Conservation (phyloP, 1,140 invertebrate species). For the Mactra quadrangularis region DNA sequence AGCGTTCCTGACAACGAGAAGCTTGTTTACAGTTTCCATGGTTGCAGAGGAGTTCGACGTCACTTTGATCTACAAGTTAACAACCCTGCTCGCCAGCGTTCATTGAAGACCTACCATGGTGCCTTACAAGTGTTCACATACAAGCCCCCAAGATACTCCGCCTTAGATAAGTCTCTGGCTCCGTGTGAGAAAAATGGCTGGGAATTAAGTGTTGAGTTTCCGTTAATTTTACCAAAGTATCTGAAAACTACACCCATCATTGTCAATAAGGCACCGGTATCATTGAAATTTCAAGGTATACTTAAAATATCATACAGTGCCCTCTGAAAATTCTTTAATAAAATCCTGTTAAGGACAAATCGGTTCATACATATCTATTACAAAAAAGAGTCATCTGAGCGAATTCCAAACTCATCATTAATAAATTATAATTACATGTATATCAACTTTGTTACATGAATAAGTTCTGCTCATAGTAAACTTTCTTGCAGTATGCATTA, state of each 20-base stretch:
- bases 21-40: conserved; percentile 40
- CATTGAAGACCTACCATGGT: conserved; percentile 49
- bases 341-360: too few relatives aligned
- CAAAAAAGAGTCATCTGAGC: too few relatives aligned
- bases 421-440: too few relatives aligned
- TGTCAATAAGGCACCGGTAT: conserved; percentile 47
- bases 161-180: conserved; percentile 15
- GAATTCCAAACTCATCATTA: too few relatives aligned
- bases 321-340: too few relatives aligned
- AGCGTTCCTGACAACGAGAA: conserved; percentile 20
- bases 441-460: too few relatives aligned
- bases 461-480: too few relatives aligned
- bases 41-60: conserved; percentile 23
- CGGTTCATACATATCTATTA: too few relatives aligned
- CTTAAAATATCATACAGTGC: too few relatives aligned
- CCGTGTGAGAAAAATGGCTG: conserved; percentile 33
- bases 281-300: conserved; percentile 37
- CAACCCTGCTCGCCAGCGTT: conserved; percentile 42
- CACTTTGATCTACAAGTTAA: conserved; percentile 47
- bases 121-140: conserved; percentile 40
- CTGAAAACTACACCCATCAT: conserved; percentile 46
- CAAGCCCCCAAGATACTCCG: conserved; percentile 11
- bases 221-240: conserved; percentile 47
- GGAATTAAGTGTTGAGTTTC: conserved; percentile 44
- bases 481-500: too few relatives aligned